These are phyloP conservation scores for Merluccius polli DNA, from an alignment of 2,797 vertebrate species.

Conservation along the genomic window DNA sequence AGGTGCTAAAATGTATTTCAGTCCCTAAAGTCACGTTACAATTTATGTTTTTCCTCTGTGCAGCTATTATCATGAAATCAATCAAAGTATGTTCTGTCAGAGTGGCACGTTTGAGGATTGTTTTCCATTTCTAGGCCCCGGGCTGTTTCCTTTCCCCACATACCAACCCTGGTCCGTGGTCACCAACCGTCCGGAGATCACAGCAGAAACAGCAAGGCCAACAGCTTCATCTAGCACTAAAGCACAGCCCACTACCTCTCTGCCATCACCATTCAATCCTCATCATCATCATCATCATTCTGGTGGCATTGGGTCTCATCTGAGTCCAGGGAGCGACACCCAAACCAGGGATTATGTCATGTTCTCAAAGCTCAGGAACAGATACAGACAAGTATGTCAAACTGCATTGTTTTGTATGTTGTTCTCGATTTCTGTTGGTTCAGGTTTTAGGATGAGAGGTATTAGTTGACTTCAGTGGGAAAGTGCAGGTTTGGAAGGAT, in stretches of 20 bases:
- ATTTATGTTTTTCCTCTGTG: not conserved
- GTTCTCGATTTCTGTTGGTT: not conserved
- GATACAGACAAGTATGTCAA: conserved; percentile 72
- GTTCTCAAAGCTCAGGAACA: conserved; percentile 69
- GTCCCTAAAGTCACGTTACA: not conserved
- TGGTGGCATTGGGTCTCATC: conserved; percentile 30
- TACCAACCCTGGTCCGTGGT: conserved; percentile 53
- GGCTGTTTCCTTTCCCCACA: conserved; percentile 44
- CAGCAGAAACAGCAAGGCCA: conserved; percentile 66
- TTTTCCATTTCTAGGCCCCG: conserved; percentile 38
- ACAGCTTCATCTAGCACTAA: conserved; percentile 33
- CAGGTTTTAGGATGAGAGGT: not conserved
- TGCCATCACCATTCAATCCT: not conserved
- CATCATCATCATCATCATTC: conserved; percentile 25
- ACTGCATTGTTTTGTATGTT: not conserved
- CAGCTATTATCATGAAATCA: not conserved
- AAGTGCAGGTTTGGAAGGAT: not conserved
- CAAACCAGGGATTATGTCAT: conserved; percentile 65
- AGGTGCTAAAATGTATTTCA: not conserved
- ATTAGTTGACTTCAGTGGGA: not conserved
- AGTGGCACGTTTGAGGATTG: not conserved
- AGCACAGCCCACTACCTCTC: conserved; percentile 11
- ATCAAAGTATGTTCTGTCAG: not conserved
- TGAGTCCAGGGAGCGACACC: conserved; percentile 24
- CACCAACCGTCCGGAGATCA: conserved; percentile 74